Conservation (phyloP, 2,797 vertebrate genomes). For the Sebastiscus albofasciatus region DNA sequence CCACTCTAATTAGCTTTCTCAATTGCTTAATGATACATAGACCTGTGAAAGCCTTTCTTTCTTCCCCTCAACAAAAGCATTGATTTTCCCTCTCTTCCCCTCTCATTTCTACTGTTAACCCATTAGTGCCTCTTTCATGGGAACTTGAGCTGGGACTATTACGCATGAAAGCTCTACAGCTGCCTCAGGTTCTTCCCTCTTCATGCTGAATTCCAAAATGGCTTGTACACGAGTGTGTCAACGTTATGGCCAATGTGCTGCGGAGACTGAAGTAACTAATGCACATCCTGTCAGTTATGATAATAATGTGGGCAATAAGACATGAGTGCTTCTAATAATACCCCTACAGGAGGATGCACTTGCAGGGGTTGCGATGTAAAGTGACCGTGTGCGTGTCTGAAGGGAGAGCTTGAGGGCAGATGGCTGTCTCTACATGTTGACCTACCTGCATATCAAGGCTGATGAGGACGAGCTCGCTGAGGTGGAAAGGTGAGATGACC, state of each 20-base stretch:
- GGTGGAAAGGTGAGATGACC: slow-evolving; percentile 73
- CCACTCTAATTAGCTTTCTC: slow-evolving; percentile 87
- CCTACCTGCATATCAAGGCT: slow-evolving; percentile 73
- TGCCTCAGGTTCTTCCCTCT: slow-evolving; percentile 71
- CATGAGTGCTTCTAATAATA: slow-evolving; percentile 80
- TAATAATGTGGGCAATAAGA: slow-evolving; percentile 70
- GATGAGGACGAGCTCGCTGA: slow-evolving; percentile 63
- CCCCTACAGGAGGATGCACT: slow-evolving; percentile 68
- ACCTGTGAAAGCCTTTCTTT: slow-evolving; percentile 87
- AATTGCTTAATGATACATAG: slow-evolving; percentile 90
- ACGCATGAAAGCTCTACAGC: slow-evolving; percentile 71
- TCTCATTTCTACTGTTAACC: slow-evolving; percentile 84
- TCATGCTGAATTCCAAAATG: slow-evolving; percentile 58
- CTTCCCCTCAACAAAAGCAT: slow-evolving; percentile 85
- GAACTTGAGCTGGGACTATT: slow-evolving; percentile 81
- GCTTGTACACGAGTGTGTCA: slow-evolving; percentile 57
- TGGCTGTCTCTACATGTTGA: slow-evolving; percentile 75
- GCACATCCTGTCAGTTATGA: slow-evolving; percentile 78
- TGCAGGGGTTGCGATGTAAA: slow-evolving; percentile 65
- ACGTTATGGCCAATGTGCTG: slow-evolving; percentile 65
- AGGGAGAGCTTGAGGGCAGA: slow-evolving; percentile 61
- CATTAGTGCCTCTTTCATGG: slow-evolving; percentile 82
- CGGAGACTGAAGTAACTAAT: slow-evolving; percentile 76
- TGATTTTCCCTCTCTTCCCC: slow-evolving; percentile 78
- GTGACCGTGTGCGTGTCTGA: slow-evolving; percentile 66